Percentiles rank a stretch among this genome's conserved stretches.
Conservation (phyloP, 2,797 vertebrate species). For the Agapornis canus region DNA sequence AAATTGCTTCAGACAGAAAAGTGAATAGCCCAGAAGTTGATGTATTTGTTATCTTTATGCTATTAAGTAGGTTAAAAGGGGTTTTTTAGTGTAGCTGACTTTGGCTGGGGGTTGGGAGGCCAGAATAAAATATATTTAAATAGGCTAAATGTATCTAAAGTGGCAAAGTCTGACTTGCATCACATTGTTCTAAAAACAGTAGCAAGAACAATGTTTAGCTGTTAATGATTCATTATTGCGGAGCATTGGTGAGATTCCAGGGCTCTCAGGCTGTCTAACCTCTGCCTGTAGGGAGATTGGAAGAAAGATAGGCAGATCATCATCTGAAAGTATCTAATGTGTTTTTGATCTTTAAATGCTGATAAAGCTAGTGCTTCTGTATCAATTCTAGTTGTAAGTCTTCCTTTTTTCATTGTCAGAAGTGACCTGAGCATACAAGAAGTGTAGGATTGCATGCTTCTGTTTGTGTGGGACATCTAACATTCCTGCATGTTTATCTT, state of each 20-base stretch:
- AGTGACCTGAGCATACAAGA: not conserved
- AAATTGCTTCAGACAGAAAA: not conserved
- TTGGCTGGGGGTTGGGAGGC: not conserved
- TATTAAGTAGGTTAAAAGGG: not conserved
- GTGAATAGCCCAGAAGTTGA: not conserved
- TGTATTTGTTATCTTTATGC: not conserved
- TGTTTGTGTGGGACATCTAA: not conserved
- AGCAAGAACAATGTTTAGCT: constrained; percentile 19
- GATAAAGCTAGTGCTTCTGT: not conserved
- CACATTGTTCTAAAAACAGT: constrained; percentile 13
- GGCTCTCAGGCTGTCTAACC: not conserved
- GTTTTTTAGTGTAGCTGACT: not conserved
- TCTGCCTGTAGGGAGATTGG: constrained; percentile 1
- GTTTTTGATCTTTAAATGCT: constrained; percentile 7
- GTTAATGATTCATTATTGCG: constrained; percentile 17
- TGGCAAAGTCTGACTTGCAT: not conserved
- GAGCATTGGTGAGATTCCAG: constrained; percentile 31
- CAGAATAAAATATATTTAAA: constrained; percentile 17
- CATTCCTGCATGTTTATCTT: constrained; percentile 17
- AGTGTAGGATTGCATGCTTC: not conserved
- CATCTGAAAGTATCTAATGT: not conserved
- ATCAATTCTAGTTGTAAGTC: not conserved
- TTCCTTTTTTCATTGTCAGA: not conserved
- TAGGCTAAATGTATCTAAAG: constrained; percentile 23
- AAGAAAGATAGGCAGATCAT: constrained; percentile 12